Evolutionary conservation across 2,797 vertebrate genomes (phyloP), one percentile per base, ranked within the genome.

Genomic region (Oreochromis mossambicus): DNA sequence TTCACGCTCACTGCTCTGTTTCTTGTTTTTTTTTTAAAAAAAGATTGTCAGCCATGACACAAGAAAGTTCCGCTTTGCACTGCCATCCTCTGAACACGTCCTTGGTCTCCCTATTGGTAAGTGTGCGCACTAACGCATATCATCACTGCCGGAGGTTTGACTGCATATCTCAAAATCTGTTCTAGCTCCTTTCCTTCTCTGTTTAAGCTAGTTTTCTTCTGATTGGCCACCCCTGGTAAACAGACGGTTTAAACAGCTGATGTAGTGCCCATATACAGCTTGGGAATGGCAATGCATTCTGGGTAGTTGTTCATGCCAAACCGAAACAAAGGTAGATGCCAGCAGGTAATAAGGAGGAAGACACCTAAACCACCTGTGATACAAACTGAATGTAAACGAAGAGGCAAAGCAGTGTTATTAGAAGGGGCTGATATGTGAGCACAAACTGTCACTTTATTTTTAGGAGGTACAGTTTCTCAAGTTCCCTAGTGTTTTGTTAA

Each of bases 41-140:
- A 63, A 99, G 99, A 95, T 97, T 6, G 93, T 99, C 84, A 99
- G 95, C 85, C 98, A 98, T 19, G 98, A 99, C 92, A 99, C 99
- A 0, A 96, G 98, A 86, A 97, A 90, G 85, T 99, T 99, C 86
- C 97, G 98, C 32, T 99, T 99, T 7, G 98, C 97, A 1, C 96
- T 99, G 83, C 97, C 97, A 0, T 96, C 97, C 1, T 78, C 90
- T 1, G 93, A 97, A 3, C 97, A 99, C 7, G 34, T 99, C 83
- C 96, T 99, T 78, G 99, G 99, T 12, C 98, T 99, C 54, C 99
- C 99, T 0, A 19, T 98, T 0, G 99, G 98, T 99, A 83, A 7
- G 97, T 96, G 43, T 36, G 36, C 5, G 19, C 41, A 21, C 14
- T 8, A 10, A 34, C 12, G 14, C 11, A 8, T 29, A 46, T 29